Base-by-base conservation (phyloP, 2,113 vertebrate species). In the Nanorana parkeri region DNA sequence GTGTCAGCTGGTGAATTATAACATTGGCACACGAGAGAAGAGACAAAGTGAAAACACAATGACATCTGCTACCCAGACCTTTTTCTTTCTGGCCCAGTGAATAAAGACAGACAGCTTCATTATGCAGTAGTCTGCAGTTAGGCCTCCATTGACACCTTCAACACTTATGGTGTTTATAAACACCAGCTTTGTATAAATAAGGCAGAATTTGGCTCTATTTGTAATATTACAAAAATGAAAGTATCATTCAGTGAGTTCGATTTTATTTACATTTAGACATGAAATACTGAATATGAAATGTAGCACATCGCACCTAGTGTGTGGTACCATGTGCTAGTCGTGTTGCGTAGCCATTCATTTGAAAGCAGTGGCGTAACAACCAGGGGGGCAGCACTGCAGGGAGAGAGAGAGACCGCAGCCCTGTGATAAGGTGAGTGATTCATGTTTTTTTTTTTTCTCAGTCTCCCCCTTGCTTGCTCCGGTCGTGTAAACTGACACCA, bases 61-160 rank as follows among this genome's bases (percentile, higher is more conserved):
- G 72, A 75, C 72, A 75, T 15, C 72, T 75, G 55, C 55, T 75
- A 32, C 72, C 56, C 55, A 75, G 72, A 89, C 94, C 90, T 89
- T 90, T 85, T 89, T 90, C 93, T 95, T 93, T 94, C 94, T 95
- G 92, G 88, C 90, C 88, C 89, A 88, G 86, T 90, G 87, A 91
- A 93, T 92, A 94, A 91, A 93, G 93, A 94, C 90, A 93, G 92
- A 91, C 89, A 93, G 89, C 90, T 94, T 94, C 89, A 94, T 94
- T 91, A 93, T 91, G 86, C 91, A 89, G 90, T 91, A 92, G 91
- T 94, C 93, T 91, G 86, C 90, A 87, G 83, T 86, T 88, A 74
- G 84, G 74, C 88, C 85, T 83, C 86, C 1, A 4, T 84, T 88
- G 88, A 92, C 72, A 68, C 63, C 28, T 68, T 75, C 64, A 77